These are phyloP conservation scores for Podiceps cristatus DNA, from an alignment of 2,113 vertebrate species.

Conservation along the genomic window DNA sequence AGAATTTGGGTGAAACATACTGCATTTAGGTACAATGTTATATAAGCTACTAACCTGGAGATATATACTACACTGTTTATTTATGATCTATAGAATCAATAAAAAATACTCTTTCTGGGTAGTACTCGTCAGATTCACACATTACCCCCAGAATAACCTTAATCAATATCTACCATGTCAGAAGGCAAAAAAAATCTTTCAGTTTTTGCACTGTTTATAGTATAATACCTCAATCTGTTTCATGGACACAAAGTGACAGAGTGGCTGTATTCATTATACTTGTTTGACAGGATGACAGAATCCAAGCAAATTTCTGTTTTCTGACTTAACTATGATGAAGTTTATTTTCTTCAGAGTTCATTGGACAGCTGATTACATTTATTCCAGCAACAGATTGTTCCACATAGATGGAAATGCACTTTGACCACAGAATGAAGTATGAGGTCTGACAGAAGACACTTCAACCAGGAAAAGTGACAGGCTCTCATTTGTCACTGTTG, in stretches of 20 bases:
- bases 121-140: background rate
- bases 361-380: background rate
- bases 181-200: background rate
- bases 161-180: background rate
- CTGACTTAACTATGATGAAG: background rate
- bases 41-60: background rate
- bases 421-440: background rate
- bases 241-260: background rate
- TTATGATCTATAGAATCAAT: background rate
- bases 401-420: background rate
- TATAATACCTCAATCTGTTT: background rate
- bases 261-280: background rate
- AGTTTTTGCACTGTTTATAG: background rate
- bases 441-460: background rate
- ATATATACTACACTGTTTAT: background rate
- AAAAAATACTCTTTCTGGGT: background rate
- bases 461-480: background rate
- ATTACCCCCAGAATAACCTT: background rate
- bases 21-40: background rate
- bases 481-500: background rate
- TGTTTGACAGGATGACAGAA: conserved; percentile 7
- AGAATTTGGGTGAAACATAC: background rate
- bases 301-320: background rate
- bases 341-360: conserved; percentile 24
- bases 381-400: conserved; percentile 1